These are phyloP conservation scores for Contarinia nasturtii DNA, from an alignment of 1,140 invertebrate genomes.

Conservation along the genomic window DNA sequence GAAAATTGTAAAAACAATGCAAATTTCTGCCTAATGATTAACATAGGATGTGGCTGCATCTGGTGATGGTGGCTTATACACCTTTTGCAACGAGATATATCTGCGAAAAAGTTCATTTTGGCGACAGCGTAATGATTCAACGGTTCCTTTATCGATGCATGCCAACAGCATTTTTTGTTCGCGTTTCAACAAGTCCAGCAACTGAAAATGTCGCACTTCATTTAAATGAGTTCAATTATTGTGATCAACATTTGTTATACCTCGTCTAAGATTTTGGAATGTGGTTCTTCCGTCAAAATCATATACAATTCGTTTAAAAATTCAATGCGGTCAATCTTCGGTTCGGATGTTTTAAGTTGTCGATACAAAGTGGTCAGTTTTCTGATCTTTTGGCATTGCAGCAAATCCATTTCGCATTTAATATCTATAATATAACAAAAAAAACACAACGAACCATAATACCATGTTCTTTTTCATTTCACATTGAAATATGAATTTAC, in stretches of 20 bases:
- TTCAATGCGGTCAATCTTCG: neutral
- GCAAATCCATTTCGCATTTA: constrained; percentile 31
- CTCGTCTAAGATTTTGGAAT: neutral
- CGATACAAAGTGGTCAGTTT: constrained; percentile 31
- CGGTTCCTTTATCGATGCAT: constrained; percentile 11
- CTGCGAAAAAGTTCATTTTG: constrained; percentile 5
- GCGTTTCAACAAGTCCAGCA: constrained; percentile 19
- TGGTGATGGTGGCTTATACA: no score
- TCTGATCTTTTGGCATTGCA: constrained; percentile 34
- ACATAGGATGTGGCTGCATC: no score
- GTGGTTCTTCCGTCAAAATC: neutral
- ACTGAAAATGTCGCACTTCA: constrained; percentile 7
- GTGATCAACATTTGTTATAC: neutral
- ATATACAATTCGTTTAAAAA: neutral
- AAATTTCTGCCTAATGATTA: no score
- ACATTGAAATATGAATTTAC: constrained; percentile 5
- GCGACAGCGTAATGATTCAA: constrained; percentile 16
- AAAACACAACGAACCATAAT: neutral
- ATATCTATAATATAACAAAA: constrained; percentile 10
- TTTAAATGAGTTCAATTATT: neutral
- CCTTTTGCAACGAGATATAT: no score
- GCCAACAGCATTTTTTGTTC: constrained; percentile 18
- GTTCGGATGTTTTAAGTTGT: constrained; percentile 9
- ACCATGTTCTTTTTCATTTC: neutral
- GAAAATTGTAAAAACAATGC: no score